phyloP scores from a whole-genome alignment of 2,888 invertebrate species.

The Philopedon plagiatum region DNA sequence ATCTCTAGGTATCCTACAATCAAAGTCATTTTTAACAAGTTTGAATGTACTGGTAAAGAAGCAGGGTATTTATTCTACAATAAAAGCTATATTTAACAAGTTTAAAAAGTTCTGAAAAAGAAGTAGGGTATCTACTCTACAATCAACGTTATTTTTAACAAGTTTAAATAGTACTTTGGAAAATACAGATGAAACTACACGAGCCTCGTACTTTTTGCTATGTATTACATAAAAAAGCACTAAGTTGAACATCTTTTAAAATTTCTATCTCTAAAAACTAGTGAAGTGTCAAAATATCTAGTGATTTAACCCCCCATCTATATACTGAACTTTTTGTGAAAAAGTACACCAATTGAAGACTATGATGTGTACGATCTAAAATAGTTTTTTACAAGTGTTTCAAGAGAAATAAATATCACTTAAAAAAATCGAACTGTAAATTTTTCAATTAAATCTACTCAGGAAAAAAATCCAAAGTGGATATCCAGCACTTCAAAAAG shows the following conservation, averaged over 20 bases:
- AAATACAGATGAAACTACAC: no score
- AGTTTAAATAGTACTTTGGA: no score
- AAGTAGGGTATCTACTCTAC: no score
- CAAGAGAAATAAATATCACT: neutral
- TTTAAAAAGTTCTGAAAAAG: no score
- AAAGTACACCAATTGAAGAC: neutral
- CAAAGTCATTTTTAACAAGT: no score
- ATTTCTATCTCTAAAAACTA: neutral
- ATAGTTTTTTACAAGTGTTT: neutral
- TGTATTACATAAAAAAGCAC: no score
- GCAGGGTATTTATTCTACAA: no score
- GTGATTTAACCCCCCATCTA: slow-evolving; percentile 3
- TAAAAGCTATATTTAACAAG: no score
- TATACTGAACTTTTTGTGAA: slow-evolving; percentile 6
- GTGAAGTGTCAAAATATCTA: slow-evolving; percentile 11
- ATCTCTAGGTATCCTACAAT: no score
- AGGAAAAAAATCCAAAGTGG: slow-evolving; percentile 43
- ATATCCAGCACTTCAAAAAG: slow-evolving; percentile 42
- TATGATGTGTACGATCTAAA: neutral
- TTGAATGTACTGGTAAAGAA: no score
- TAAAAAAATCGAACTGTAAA: neutral
- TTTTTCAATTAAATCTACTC: slow-evolving; percentile 47
- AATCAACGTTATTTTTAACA: no score
- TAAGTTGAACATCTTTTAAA: neutral
- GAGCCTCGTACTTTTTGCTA: no score